Base-by-base conservation (phyloP, 2,888 invertebrate species). In the Hydroisotoma schaefferi region DNA sequence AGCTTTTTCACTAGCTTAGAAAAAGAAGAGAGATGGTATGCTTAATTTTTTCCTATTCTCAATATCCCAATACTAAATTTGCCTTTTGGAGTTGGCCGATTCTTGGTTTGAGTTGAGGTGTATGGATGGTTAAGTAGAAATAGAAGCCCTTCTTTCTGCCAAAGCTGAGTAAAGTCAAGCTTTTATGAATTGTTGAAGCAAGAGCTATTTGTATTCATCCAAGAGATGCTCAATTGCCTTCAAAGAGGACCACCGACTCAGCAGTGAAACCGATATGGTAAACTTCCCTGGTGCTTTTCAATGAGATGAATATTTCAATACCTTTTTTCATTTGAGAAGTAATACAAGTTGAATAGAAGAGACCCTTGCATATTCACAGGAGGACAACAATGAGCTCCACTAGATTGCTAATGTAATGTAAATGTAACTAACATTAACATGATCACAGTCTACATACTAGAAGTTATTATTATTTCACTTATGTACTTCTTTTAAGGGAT, bases 221-320 rank as follows among this genome's bases (percentile, higher is more conserved):
- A 57, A 37, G 22, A 59, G 57, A 63, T 56, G 63, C 63, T 63
- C 63, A 63, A 63, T 63, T 63, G 63, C 59, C 59, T 52, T 63
- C 63, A 59, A 63, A 63, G 59, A 56, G 57, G 63, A 63, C 63
- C 63, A 63, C 63, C 63, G 63, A 59, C 59, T 43, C 52, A 37
- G 63, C 63, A 63, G 29, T 63, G 63, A 59, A 63, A 63, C 56
- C 63, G 63, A 63, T 63, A 63, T 59, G 63, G 56, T 63, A 63
- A 63, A 63, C 63, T 59, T 56, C 54, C 63, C 59, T 38, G 55
- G 53, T 58, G 63, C 59, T 59, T 59, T 59, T 59, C 26, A 55
- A 57, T 55, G 58, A 56, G 23, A 56, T 52, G 59, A 59, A 59
- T 48, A 57, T 59, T 63, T 63, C 63, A 59, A 63, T 59, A 63